Evolutionary conservation across 2,797 vertebrate genomes (phyloP).

Genomic region (Pyrocephalus nanus): DNA sequence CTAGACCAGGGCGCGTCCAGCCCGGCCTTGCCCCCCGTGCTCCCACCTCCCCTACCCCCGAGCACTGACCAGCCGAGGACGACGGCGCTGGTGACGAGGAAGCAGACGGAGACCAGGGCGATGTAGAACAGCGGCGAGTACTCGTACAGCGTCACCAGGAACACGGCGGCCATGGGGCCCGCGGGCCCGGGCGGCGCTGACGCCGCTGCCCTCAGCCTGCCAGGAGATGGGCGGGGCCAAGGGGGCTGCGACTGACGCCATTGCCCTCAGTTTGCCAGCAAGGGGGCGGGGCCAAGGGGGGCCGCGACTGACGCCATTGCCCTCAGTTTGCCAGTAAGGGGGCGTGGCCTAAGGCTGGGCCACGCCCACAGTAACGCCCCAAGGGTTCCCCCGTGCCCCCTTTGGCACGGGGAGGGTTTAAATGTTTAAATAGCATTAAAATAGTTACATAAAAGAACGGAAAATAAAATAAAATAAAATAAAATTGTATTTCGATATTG

Average conservation of each 20-base stretch:
- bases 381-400: no score
- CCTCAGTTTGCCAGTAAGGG: background rate
- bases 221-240: no score
- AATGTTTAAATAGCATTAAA: background rate
- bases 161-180: conserved; percentile 83
- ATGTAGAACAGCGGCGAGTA: conserved; percentile 94
- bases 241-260: rapidly evolving
- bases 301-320: rapidly evolving
- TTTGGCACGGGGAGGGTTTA: background rate
- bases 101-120: conserved; percentile 88
- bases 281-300: background rate
- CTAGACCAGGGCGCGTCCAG: background rate
- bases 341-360: background rate
- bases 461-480: background rate
- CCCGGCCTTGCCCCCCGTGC: background rate
- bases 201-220: background rate
- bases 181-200: background rate
- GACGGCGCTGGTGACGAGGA: conserved; percentile 89
- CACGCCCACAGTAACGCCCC: no score
- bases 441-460: background rate
- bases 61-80: conserved; percentile 87
- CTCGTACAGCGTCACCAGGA: conserved; percentile 89
- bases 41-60: background rate
- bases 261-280: background rate
- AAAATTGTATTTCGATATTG: no score